A percentile compares a stretch with the other conserved stretches of the same genome.
Evolutionary conservation across 2,113 vertebrate species (phyloP).

Genomic region (Microtus montanus): DNA sequence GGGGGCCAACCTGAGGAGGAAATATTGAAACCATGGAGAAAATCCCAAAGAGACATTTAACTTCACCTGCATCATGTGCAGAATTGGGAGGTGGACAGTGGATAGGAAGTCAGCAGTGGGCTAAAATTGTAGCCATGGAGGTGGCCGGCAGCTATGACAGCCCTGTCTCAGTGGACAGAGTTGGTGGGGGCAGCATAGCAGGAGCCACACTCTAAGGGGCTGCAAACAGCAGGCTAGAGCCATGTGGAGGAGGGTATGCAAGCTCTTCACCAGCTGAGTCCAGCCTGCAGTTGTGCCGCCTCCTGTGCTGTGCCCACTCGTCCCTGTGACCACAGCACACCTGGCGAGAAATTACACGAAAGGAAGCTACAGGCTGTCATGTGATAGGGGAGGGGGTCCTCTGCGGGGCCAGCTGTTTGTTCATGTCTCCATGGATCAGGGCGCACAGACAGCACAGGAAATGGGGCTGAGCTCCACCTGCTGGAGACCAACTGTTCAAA

Average conservation of each 20-base stretch:
- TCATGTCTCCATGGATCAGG: neutral
- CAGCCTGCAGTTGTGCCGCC: neutral
- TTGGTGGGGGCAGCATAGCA: accelerated
- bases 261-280: too few species aligned
- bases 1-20: neutral
- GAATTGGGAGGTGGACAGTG: accelerated
- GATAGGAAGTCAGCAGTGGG: neutral
- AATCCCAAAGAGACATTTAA: neutral
- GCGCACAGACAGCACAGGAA: neutral
- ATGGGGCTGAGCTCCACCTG: too few species aligned
- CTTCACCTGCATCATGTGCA: neutral
- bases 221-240: neutral
- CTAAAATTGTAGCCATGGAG: neutral
- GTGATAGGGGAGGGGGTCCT: too few species aligned
- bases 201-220: neutral
- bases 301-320: neutral
- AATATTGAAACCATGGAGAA: neutral
- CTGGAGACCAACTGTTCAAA: neutral
- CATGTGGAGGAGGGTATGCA: accelerated
- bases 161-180: accelerated
- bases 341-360: neutral
- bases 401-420: neutral
- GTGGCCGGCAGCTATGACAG: neutral
- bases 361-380: too few species aligned
- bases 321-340: neutral